Evolutionary conservation across 2,113 vertebrate genomes (phyloP).

Genomic region (Engraulis encrasicolus): DNA sequence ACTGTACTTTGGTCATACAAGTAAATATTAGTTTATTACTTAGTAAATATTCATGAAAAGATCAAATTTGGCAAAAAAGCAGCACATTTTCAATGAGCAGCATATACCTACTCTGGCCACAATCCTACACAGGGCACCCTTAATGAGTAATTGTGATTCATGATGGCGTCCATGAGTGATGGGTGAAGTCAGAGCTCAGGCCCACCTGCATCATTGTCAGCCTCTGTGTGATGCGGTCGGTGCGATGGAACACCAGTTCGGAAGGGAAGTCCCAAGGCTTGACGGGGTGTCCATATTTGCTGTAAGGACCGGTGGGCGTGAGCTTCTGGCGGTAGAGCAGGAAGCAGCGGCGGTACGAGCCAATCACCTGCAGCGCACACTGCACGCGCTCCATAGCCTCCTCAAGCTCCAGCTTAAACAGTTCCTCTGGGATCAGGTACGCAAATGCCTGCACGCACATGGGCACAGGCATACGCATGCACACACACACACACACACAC

Average conservation of each 20-base stretch:
- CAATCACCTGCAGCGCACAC: slow-evolving; percentile 64
- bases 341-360: slow-evolving; percentile 72
- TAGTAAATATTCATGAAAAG: no score
- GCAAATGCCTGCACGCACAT: slow-evolving; percentile 59
- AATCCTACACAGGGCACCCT: neutral
- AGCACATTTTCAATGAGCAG: no score
- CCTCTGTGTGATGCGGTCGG: slow-evolving; percentile 64
- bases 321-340: slow-evolving; percentile 50
- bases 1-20: no score
- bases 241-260: slow-evolving; percentile 66
- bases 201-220: slow-evolving; percentile 66
- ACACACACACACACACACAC: neutral
- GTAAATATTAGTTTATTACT: no score
- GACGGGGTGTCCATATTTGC: slow-evolving; percentile 40
- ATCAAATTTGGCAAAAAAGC: no score
- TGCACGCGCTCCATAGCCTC: slow-evolving; percentile 73
- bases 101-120: no score
- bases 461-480: neutral
- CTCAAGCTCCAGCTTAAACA: slow-evolving; percentile 81
- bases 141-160: neutral
- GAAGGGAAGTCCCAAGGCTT: slow-evolving; percentile 73
- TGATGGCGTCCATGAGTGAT: no score
- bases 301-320: slow-evolving; percentile 55
- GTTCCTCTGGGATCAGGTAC: slow-evolving; percentile 76
- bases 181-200: no score